These are phyloP conservation scores for Myotis davidii DNA, from an alignment of 2,113 vertebrate species.

Conservation along the genomic window DNA sequence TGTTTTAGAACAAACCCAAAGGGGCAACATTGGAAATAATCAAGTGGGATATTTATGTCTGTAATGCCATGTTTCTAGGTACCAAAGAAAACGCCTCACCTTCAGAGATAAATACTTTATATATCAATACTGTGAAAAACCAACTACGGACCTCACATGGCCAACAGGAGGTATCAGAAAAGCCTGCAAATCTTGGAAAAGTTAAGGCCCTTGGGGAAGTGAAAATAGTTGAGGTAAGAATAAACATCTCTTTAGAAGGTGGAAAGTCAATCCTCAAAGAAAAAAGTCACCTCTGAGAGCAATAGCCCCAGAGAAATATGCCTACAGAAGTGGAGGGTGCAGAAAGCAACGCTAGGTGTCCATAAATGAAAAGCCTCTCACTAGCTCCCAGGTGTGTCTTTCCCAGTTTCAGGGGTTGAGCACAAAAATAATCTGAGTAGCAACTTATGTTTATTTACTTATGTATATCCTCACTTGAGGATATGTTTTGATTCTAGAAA, in stretches of 20 bases:
- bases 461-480: background rate
- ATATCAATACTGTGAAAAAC: background rate
- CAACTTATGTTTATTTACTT: background rate
- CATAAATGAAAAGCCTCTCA: background rate
- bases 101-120: background rate
- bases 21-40: background rate
- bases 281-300: background rate
- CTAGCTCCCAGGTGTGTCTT: background rate
- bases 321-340: background rate
- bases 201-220: background rate
- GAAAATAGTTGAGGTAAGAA: background rate
- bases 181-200: background rate
- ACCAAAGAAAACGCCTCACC: background rate
- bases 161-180: background rate
- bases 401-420: background rate
- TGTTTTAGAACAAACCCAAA: background rate
- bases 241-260: background rate
- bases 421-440: background rate
- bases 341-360: background rate
- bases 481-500: background rate
- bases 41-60: background rate
- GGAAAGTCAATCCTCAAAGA: background rate
- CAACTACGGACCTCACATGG: background rate
- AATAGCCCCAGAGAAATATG: background rate
- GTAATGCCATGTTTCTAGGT: background rate